Evolutionary conservation across 2,888 invertebrate genomes (phyloP), one percentile per base, ranked within the genome.

Genomic region (Stenchaetothrips biformis): DNA sequence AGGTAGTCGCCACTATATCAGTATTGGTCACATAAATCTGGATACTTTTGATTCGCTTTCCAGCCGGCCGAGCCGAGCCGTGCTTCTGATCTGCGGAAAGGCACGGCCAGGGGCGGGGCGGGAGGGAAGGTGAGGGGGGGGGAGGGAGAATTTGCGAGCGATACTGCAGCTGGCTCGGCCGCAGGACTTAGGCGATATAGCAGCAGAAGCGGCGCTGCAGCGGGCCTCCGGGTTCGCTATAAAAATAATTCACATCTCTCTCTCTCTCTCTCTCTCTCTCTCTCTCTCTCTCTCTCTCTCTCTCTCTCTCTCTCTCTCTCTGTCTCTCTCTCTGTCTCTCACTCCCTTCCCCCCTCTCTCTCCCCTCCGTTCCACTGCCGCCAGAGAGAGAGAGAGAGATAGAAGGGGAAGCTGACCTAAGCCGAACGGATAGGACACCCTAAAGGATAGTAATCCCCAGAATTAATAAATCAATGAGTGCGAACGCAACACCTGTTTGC

Each of bases 401-500:
- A 53, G 9, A 0, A 53, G 13, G 18, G 53, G 16, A 18, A 13
- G 53, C 53, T 4, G 53, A 13, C 53, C 18, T 53, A 53, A 53
- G 53, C 53, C 13, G 13, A 18, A 53, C 16, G 18, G 37, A 37
- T 37, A 37, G 37, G 25, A 21, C 67, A 74, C 25, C 11, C 11
- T 25, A 74, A 74, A 74, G 67, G 25, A 74, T 74, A 25, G 67
- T 74, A 25, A 74, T 74, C 67, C 67, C 59, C 59, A 16, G 67
- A 25, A 74, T 74, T 21, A 74, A 74, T 74, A 74, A 74, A 74
- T 74, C 67, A 74, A 74, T 74, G 67, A 74, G 67, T 74, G 67
- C 67, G 67, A 74, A 74, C 67, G 67, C 21, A 21, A 74, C 67
- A 74, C 67, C 67, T 74, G 67, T 74, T 74, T 25, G 25, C 67